Conservation (phyloP, 53 echinoderm and acorn worm species). For the Holothuria scabra region DNA sequence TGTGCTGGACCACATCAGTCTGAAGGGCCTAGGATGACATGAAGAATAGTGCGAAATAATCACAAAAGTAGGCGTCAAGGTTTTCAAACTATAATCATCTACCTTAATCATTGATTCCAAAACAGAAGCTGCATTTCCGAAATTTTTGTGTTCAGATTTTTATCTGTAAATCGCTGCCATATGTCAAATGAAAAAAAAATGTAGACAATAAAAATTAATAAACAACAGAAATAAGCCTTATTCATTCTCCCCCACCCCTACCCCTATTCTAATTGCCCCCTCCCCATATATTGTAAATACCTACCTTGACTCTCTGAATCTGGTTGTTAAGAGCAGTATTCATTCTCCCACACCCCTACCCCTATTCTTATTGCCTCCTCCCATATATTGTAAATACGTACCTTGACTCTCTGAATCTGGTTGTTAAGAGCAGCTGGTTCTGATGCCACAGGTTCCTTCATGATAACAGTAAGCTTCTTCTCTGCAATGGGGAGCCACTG, state of each 20-base stretch:
- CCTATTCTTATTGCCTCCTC: too few species aligned
- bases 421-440: slow-evolving; percentile 82
- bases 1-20: slow-evolving; percentile 86
- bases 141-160: neutral
- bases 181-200: too few species aligned
- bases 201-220: too few species aligned
- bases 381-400: slow-evolving; percentile 10
- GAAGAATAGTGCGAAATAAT: neutral
- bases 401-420: slow-evolving; percentile 89
- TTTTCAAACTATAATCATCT: neutral
- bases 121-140: neutral
- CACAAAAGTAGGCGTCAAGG: neutral
- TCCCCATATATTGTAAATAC: neutral
- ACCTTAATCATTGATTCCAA: neutral
- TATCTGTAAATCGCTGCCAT: too few species aligned
- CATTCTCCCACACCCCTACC: too few species aligned
- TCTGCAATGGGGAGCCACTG: slow-evolving; percentile 83
- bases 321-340: slow-evolving; percentile 76
- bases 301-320: slow-evolving; percentile 86
- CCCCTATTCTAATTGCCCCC: too few species aligned
- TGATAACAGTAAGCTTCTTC: slow-evolving; percentile 59
- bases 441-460: slow-evolving; percentile 73
- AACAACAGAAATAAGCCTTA: too few species aligned
- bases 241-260: too few species aligned
- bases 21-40: slow-evolving; percentile 64